A percentile compares a stretch with the other conserved stretches of the same genome.
Evolutionary conservation across 2,113 vertebrate species (phyloP).

Genomic region (Ammodytes dubius): DNA sequence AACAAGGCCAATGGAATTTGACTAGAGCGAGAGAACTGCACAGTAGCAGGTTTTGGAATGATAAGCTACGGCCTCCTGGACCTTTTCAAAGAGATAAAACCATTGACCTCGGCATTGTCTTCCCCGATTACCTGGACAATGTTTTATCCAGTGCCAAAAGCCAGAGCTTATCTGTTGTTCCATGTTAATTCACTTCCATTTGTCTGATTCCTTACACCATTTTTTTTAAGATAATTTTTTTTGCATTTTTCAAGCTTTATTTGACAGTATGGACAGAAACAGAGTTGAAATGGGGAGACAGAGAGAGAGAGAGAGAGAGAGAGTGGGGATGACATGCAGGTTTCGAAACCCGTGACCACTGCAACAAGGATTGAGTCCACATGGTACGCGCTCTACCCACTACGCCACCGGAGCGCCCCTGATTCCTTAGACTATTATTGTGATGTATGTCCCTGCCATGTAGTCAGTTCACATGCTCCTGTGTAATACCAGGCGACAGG

Average conservation of each 20-base stretch:
- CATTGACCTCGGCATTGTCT: constrained; percentile 27
- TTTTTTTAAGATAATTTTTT: no score
- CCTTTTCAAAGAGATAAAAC: constrained; percentile 9
- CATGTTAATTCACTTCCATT: constrained; percentile 14
- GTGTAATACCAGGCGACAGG: constrained; percentile 1
- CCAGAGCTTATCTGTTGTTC: constrained; percentile 21
- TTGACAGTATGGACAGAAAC: no score
- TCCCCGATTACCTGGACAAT: constrained; percentile 4
- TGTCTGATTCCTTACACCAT: constrained; percentile 1
- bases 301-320: no score
- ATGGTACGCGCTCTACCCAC: no score
- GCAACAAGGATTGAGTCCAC: no score
- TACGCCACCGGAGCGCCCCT: background rate
- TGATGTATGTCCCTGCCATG: constrained; percentile 18
- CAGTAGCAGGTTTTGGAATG: constrained; percentile 38
- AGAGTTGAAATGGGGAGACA: no score
- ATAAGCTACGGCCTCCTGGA: constrained; percentile 52
- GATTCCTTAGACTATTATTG: background rate
- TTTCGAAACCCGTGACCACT: no score
- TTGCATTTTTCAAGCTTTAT: no score
- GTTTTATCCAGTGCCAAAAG: constrained; percentile 17
- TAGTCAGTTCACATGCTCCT: constrained; percentile 15
- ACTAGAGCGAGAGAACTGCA: constrained; percentile 30
- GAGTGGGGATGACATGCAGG: no score
- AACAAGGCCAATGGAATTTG: constrained; percentile 54